These are phyloP conservation scores for Oikopleura albicans DNA, from an alignment of 23 tunicate genomes.

Conservation along the genomic window DNA sequence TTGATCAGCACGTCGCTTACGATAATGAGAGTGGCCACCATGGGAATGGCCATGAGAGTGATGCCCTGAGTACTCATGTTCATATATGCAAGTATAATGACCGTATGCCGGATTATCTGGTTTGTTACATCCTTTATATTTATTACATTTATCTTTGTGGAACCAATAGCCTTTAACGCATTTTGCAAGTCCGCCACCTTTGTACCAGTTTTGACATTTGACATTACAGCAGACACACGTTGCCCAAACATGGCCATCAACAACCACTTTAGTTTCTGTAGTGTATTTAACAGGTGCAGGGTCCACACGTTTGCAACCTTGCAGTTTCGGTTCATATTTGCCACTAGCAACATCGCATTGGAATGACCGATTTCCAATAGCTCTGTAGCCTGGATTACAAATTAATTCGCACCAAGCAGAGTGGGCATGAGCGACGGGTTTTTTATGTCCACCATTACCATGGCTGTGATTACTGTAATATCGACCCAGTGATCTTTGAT, in stretches of 20 bases:
- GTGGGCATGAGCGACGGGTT: background rate
- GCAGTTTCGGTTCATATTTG: background rate
- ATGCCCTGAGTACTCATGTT: background rate
- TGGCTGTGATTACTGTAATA: background rate
- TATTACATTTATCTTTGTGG: background rate
- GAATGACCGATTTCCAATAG: background rate
- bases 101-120: constrained; percentile 12
- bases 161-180: constrained; percentile 10
- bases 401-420: background rate
- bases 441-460: background rate
- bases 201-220: background rate
- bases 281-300: background rate
- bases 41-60: background rate
- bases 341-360: background rate
- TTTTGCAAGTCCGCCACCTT: constrained; percentile 2
- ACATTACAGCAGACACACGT: background rate
- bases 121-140: background rate
- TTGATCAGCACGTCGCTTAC: background rate
- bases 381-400: background rate
- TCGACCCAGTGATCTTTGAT: background rate
- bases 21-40: background rate
- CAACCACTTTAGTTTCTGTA: background rate
- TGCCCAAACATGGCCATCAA: constrained; percentile 8
- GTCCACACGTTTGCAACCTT: background rate
- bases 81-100: background rate